These are phyloP conservation scores for Deilephila porcellus DNA, from an alignment of 2,888 invertebrate species.

Conservation along the genomic window DNA sequence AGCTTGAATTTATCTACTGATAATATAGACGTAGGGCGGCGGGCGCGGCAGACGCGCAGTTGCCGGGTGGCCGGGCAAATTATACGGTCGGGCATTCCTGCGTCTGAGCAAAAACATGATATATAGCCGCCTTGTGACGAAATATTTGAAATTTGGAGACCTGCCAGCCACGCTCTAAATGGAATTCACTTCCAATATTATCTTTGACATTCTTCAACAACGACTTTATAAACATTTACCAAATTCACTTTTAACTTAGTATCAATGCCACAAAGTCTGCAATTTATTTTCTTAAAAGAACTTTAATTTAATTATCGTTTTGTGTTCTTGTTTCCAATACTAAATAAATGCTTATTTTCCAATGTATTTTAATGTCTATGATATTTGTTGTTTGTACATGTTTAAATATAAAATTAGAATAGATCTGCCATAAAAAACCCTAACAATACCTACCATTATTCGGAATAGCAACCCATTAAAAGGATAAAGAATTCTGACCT, in stretches of 20 bases:
- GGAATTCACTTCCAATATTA: slow-evolving; percentile 75
- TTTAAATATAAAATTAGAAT: too few species aligned
- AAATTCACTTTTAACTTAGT: slow-evolving; percentile 11
- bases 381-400: too few species aligned
- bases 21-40: slow-evolving; percentile 84
- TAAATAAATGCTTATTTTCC: too few species aligned
- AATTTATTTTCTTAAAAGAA: neutral
- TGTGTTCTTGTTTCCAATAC: too few species aligned
- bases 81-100: slow-evolving; percentile 81
- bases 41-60: slow-evolving; percentile 74
- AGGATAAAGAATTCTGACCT: slow-evolving; percentile 22
- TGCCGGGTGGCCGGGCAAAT: slow-evolving; percentile 81
- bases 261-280: neutral
- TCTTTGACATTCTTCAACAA: slow-evolving; percentile 66
- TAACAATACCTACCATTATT: too few species aligned
- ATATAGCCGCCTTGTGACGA: slow-evolving; percentile 81
- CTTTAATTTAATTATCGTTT: too few species aligned
- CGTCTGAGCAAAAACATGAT: slow-evolving; percentile 81
- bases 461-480: neutral
- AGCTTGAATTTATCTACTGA: slow-evolving; percentile 85
- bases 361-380: too few species aligned
- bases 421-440: too few species aligned
- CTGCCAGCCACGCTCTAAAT: slow-evolving; percentile 76
- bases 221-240: slow-evolving; percentile 57
- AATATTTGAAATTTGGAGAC: slow-evolving; percentile 79